A percentile compares a stretch with the other conserved stretches of the same genome.
Conservation (phyloP, 2,888 invertebrate species). For the Drosophila quasianomalipes region DNA sequence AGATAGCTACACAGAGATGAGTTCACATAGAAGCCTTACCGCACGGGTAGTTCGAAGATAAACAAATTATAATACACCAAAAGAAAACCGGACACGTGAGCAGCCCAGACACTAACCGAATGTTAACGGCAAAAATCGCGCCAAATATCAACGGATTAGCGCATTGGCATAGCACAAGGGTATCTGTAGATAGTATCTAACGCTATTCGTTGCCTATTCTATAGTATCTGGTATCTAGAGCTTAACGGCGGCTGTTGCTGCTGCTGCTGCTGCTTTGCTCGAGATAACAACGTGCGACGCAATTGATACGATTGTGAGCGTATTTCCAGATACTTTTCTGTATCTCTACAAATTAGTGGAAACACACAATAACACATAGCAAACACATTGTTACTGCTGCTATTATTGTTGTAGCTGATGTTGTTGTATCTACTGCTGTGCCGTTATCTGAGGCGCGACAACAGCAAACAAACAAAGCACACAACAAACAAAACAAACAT, state of each 20-base stretch:
- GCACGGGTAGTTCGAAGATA: background rate
- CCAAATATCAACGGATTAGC: conserved; percentile 16
- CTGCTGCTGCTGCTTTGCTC: conserved; percentile 27
- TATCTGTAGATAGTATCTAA: conserved; percentile 34
- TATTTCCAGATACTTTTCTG: conserved; percentile 45
- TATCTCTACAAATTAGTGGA: conserved; percentile 60
- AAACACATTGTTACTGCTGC: conserved; percentile 37
- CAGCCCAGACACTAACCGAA: conserved; percentile 17
- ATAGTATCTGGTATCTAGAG: conserved; percentile 39
- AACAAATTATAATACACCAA: background rate
- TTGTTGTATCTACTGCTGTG: conserved; percentile 12
- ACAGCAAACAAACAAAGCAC: conserved; percentile 56
- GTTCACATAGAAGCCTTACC: background rate
- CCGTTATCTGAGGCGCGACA: conserved; percentile 56
- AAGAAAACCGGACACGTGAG: background rate
- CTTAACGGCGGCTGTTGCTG: conserved; percentile 16
- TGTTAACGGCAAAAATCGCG: conserved; percentile 11
- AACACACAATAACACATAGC: conserved; percentile 14
- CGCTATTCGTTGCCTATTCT: conserved; percentile 19
- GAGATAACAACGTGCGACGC: conserved; percentile 69
- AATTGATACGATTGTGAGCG: conserved; percentile 59
- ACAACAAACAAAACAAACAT: conserved; percentile 61
- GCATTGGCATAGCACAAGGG: conserved; percentile 39
- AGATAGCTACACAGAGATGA: background rate
- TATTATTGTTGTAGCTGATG: conserved; percentile 6